Base-by-base conservation (phyloP, 1,140 invertebrate genomes). In the Adoxophyes honmai region DNA sequence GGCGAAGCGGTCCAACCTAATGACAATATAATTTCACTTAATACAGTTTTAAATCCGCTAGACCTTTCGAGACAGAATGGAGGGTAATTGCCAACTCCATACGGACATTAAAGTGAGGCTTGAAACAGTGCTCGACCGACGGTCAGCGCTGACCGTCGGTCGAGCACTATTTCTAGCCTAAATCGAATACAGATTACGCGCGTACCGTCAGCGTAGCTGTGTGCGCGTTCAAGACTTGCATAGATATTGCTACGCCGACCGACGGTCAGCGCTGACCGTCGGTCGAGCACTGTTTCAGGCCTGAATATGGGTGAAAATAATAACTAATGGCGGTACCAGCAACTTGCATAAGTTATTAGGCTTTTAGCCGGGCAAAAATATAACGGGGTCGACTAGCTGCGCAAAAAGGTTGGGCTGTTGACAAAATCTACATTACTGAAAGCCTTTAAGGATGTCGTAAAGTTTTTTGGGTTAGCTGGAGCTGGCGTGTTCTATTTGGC, bases 21-120 rank as follows among this genome's bases (percentile, higher is more conserved):
- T 48, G 42, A 48, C 42, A 48, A 48, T 48, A 48, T 48, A 48
- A 48, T 48, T 48, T 48, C 42, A 48, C 42, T 48, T 48, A 48
- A 48, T 28, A 48, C 42, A 48, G 42, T 48, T 48, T 48, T 48
- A 48, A 48, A 48, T 48, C 42, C 42, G 21, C 42, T 48, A 33
- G 42, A 48, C 42, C 42, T 48, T 38, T 48, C 7, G 42, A 16
- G 42, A 48, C 42, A 4, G 21, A 48, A 48, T 28, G 42, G 42
- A 11, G 34, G 42, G 42, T 33, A 48, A 48, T 48, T 33, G 42
- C 42, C n/a, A 33, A 18, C 42, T 21, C 16, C n/a, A 18, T 48
- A 9, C 18, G 42, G n/a, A 48, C 42, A 48, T 48, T 48, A 48
- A 48, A 48, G n/a, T n/a, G n/a, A n/a, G n/a, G n/a, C n/a, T n/a